These are phyloP conservation scores for Alligator mississippiensis DNA, from an alignment of 2,113 vertebrate genomes.

Conservation along the genomic window DNA sequence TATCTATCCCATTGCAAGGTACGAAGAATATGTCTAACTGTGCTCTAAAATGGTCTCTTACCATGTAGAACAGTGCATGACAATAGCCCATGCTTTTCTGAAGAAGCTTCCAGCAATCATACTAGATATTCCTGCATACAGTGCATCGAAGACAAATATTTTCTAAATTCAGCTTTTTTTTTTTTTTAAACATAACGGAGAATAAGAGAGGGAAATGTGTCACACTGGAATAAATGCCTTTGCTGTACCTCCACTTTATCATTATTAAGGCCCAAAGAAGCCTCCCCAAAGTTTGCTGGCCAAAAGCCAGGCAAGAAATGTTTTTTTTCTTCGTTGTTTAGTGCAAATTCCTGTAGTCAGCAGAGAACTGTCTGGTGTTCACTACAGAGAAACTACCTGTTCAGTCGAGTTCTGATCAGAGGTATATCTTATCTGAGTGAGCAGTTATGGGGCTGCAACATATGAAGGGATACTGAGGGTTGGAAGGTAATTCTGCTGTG, in stretches of 20 bases:
- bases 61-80: neutral
- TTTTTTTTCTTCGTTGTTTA: neutral
- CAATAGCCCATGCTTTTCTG: neutral
- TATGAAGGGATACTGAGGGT: neutral
- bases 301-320: neutral
- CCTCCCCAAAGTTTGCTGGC: neutral
- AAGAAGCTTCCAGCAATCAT: neutral
- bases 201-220: conserved; percentile 5
- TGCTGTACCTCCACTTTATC: neutral
- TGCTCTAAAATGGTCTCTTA: neutral
- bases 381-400: neutral
- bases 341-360: neutral
- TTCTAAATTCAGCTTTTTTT: conserved; percentile 18
- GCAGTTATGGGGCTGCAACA: neutral
- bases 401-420: conserved; percentile 27
- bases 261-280: neutral
- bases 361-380: neutral
- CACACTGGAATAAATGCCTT: neutral
- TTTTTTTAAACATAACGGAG: conserved; percentile 36
- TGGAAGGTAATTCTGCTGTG: neutral
- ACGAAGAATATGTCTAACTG: neutral
- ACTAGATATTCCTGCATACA: conserved; percentile 17
- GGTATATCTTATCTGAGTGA: conserved; percentile 16
- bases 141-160: conserved; percentile 38
- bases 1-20: neutral